Percentiles rank a stretch among this genome's conserved stretches.
Conservation (phyloP, 2,888 invertebrate species). For the Morpho helenor region DNA sequence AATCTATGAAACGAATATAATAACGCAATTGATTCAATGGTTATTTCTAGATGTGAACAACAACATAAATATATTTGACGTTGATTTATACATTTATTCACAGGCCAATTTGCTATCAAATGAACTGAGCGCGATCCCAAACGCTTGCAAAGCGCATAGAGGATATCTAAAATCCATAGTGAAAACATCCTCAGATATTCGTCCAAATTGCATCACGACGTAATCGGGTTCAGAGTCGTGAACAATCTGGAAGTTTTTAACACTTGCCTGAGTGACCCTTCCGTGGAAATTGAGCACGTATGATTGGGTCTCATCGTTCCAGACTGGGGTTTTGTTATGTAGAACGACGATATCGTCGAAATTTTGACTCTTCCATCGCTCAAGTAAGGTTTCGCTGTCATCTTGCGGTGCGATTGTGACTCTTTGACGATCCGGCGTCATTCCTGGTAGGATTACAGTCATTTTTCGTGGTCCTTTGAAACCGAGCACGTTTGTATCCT, state of each 20-base stretch:
- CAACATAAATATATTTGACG: neutral
- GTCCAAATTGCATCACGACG: conserved; percentile 99
- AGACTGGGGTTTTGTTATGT: conserved; percentile 99
- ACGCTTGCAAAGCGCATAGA: conserved; percentile 98
- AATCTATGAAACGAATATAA: too few species aligned
- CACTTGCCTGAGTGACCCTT: conserved; percentile 98
- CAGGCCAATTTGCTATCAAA: conserved; percentile 99
- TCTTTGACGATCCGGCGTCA: conserved; percentile 93
- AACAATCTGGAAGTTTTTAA: conserved; percentile 99
- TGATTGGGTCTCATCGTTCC: conserved; percentile 99
- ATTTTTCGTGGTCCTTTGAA: conserved; percentile 99
- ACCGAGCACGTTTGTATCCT: conserved; percentile 99
- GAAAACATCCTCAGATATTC: conserved; percentile 98
- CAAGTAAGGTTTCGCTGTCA: conserved; percentile 90
- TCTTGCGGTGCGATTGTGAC: conserved; percentile 93
- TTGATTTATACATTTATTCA: conserved; percentile 80
- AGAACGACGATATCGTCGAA: conserved; percentile 96
- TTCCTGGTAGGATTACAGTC: conserved; percentile 98
- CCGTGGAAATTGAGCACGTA: conserved; percentile 99
- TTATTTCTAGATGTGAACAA: neutral
- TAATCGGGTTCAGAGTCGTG: conserved; percentile 99
- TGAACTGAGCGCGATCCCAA: conserved; percentile 98
- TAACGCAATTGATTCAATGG: too few species aligned
- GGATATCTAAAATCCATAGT: conserved; percentile 99
- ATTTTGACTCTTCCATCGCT: conserved; percentile 86